These are phyloP conservation scores for Diadumene lineata DNA, from an alignment of 92 coral and sea anemone genomes.

Conservation along the genomic window DNA sequence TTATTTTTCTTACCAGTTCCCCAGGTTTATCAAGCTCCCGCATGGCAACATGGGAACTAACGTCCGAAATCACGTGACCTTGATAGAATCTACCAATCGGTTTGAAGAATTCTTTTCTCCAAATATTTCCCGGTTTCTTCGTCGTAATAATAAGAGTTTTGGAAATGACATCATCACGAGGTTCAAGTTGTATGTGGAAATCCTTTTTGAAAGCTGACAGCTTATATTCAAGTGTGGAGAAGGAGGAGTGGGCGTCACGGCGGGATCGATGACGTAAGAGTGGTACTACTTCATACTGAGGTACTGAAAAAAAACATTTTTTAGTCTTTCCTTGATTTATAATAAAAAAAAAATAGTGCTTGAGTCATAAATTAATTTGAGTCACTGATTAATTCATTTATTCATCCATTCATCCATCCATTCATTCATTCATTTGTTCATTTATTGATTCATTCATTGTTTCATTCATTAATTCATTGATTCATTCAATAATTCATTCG, in stretches of 20 bases:
- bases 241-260: constrained; percentile 29
- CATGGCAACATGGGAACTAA: constrained; percentile 65
- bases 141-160: constrained; percentile 19
- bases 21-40: constrained; percentile 56
- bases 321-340: too few relatives aligned
- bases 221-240: constrained; percentile 10
- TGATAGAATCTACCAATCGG: constrained; percentile 61
- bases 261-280: constrained; percentile 40
- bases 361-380: too few relatives aligned
- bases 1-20: constrained; percentile 45
- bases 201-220: constrained; percentile 52
- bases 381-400: too few relatives aligned
- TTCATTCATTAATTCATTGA: too few relatives aligned
- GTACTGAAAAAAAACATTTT: constrained; percentile 44
- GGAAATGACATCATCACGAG: constrained; percentile 55
- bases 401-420: too few relatives aligned
- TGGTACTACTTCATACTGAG: constrained; percentile 58
- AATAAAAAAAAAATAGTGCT: too few relatives aligned
- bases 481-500: too few relatives aligned
- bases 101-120: constrained; percentile 47
- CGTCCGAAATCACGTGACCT: constrained; percentile 63
- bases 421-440: too few relatives aligned
- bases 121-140: constrained; percentile 5
- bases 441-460: too few relatives aligned
- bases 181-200: constrained; percentile 50